Evolutionary conservation across 2,888 invertebrate genomes (phyloP).

Genomic region (Eilema caniola): DNA sequence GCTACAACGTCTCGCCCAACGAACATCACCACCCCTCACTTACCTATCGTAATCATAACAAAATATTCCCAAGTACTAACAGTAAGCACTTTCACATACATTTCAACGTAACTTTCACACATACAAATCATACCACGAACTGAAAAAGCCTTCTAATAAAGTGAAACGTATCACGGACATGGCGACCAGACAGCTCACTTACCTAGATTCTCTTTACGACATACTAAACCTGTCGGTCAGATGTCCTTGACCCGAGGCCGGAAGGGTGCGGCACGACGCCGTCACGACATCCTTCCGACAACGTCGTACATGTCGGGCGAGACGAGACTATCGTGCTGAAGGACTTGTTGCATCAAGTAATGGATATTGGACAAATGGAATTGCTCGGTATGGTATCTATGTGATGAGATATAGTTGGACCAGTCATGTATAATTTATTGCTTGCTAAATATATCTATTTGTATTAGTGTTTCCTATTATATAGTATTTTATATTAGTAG

Average conservation of each 20-base stretch:
- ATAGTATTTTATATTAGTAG: too few species aligned
- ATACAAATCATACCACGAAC: neutral
- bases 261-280: slow-evolving; percentile 32
- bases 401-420: neutral
- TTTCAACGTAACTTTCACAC: neutral
- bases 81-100: neutral
- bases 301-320: slow-evolving; percentile 36
- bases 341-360: slow-evolving; percentile 38
- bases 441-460: too few species aligned
- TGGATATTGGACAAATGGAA: slow-evolving; percentile 4
- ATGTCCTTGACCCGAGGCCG: slow-evolving; percentile 41
- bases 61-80: too few species aligned
- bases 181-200: slow-evolving; percentile 21
- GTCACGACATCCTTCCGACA: slow-evolving; percentile 27
- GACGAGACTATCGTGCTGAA: slow-evolving; percentile 20
- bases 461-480: too few species aligned
- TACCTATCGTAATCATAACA: too few species aligned
- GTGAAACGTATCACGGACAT: neutral
- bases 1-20: neutral
- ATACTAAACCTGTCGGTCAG: slow-evolving; percentile 17
- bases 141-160: neutral
- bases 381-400: neutral
- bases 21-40: too few species aligned
- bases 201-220: slow-evolving; percentile 24
- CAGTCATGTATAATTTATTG: neutral